phyloP scores from a whole-genome alignment of 2,797 vertebrate species.

The Lagorchestes hirsutus region DNA sequence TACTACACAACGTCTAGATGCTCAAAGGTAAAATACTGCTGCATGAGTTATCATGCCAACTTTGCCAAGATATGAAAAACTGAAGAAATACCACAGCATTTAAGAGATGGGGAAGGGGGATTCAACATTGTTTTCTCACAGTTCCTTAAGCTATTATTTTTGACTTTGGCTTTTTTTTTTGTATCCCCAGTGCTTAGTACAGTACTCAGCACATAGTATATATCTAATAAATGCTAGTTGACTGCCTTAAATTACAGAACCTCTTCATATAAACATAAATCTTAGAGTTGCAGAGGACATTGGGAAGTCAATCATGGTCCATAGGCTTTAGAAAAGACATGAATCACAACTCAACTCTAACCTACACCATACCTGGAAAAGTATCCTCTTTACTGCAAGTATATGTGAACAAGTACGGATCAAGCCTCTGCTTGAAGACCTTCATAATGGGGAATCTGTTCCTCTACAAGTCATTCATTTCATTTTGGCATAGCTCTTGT shows the following conservation, averaged over 20 bases:
- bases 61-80: constrained; percentile 8
- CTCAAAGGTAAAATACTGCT: neutral
- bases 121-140: neutral
- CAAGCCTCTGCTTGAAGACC: neutral
- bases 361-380: neutral
- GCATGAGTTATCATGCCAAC: neutral
- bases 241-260: neutral
- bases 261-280: neutral
- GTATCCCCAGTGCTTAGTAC: neutral
- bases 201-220: neutral
- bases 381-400: neutral
- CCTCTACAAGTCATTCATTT: neutral
- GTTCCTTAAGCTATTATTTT: neutral
- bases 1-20: constrained; percentile 11
- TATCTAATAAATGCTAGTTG: neutral
- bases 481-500: neutral
- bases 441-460: neutral
- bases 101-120: neutral
- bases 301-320: neutral
- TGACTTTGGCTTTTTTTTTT: neutral
- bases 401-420: neutral
- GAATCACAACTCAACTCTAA: neutral
- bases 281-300: neutral
- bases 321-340: neutral
- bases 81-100: neutral